Base-by-base conservation (phyloP, 1,140 invertebrate genomes). In the Drosophila willistoni region DNA sequence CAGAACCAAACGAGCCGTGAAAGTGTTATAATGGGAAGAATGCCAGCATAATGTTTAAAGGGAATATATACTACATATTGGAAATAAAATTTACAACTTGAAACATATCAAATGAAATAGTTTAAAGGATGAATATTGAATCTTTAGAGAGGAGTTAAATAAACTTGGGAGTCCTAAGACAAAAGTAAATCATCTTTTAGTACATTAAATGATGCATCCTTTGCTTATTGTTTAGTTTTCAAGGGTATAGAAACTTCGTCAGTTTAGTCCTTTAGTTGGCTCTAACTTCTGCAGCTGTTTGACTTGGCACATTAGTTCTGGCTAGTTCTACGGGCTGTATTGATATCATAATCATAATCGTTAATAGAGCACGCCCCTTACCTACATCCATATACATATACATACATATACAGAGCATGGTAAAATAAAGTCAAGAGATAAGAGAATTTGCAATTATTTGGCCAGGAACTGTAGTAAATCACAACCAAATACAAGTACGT, bases 291-390 rank as follows among this genome's bases (percentile, higher is more conserved):
- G 33, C 25, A 47, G 47, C 13, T 85, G 81, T 85, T 85, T 81
- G 82, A 68, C 68, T 71, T 57, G 54, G 14, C 44, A 51, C 67
- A 60, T 73, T 79, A 68, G 76, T 77, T 77, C 76, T 78, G 74
- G 42, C 47, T 65, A 29, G 29, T 62, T 14, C 44, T 74, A 63
- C 57, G 33, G 60, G 64, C 34, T 29, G 34, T 55, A 68, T 63
- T 81, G 74, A 84, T 89, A 89, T 84, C 84, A 87, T 89, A 84
- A 84, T 84, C 84, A 84, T 87, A 84, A 87, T 87, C 84, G 73
- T 73, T 81, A 87, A 90, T 90, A 80, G 80, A 39, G 77, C 80
- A 80, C 84, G 84, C 84, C 84, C 84, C 44, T 51, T 51, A 51
- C 17, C 44, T 51, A 36, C 34, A 36, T 36, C 7, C 10, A 36